A percentile compares a stretch with the other conserved stretches of the same genome.
phyloP scores from a whole-genome alignment of 2,888 invertebrate genomes.

The Mongoloraphidia duomilia region DNA sequence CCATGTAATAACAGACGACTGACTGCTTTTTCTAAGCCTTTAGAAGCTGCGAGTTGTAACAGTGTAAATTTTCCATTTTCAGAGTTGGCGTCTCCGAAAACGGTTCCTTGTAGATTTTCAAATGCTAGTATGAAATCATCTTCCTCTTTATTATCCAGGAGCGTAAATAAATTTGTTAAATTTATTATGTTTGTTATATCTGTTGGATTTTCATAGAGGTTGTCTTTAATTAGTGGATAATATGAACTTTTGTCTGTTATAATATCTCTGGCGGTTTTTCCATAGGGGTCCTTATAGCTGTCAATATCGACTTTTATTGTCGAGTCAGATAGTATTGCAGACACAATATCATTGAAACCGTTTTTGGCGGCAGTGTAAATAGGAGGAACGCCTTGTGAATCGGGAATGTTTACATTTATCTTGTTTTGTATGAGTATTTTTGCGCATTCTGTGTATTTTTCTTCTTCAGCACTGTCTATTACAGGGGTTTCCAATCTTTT shows the following conservation, averaged over 20 bases:
- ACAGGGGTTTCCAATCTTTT: no score
- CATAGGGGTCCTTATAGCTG: constrained; percentile 35
- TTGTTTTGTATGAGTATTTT: constrained; percentile 38
- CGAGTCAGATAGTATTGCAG: constrained; percentile 36
- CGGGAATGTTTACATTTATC: constrained; percentile 39
- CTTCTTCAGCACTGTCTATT: constrained; percentile 28
- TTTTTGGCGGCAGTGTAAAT: constrained; percentile 46
- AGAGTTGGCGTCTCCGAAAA: constrained; percentile 23
- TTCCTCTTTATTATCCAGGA: constrained; percentile 41
- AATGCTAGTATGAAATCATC: constrained; percentile 39
- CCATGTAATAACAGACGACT: constrained; percentile 34
- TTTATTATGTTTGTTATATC: no score
- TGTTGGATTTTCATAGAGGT: no score
- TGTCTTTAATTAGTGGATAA: no score
- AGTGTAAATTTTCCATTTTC: constrained; percentile 33
- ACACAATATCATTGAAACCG: constrained; percentile 36
- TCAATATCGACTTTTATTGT: constrained; percentile 40
- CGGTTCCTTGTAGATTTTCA: constrained; percentile 32
- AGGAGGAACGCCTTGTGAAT: constrained; percentile 38
- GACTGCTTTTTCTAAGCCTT: constrained; percentile 39
- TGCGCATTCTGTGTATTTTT: constrained; percentile 35
- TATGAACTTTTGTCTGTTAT: constrained; percentile 29
- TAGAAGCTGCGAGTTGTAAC: constrained; percentile 36
- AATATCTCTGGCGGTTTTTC: constrained; percentile 40
- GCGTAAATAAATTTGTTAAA: constrained; percentile 36